Evolutionary conservation across 2,797 vertebrate species (phyloP), one percentile per base, ranked within the genome.

Genomic region (Propithecus deckenii): DNA sequence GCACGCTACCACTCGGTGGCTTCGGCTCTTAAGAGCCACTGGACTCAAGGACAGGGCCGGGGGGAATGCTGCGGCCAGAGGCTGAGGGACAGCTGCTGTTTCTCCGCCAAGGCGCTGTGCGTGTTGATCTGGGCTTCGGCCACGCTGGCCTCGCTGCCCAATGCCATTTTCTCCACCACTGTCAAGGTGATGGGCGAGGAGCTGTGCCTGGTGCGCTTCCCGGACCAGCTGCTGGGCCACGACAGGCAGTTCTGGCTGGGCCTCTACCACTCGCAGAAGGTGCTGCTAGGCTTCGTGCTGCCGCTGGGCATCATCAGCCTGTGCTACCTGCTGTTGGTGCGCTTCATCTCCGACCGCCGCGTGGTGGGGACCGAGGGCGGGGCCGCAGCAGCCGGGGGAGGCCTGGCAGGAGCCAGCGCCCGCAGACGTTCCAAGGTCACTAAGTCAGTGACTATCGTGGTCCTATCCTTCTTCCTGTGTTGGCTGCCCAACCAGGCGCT

Each of bases 401-500:
- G 99, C 57, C 63, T 30, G 89, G 74, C 89, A 0, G 95, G 96
- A 52, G 98, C 99, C 48, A 99, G 99, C 96, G 99, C 98, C 5
- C 99, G 99, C 71, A 98, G 99, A 30, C 99, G 99, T 50, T 99
- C 99, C 80, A 99, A 99, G 95, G 99, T 99, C 97, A 99, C 99
- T 71, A 99, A 99, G 86, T 99, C 99, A 0, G 99, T 99, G 83
- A 99, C 99, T 76, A 99, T 99, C 0, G 99, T 99, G n/a, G 99
- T 99, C 2, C 97, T 99, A 5, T 99, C 99, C 2, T 99, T 99
- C 97, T 99, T 99, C 98, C 98, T 99, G 87, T 99, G 99, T 97
- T 99, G 99, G 99, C 98, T 99, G 76, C 99, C 99, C 91, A 99
- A 99, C 98, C 99, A 99, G 98, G 99, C 99, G 0, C 98, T 99